Evolutionary conservation across 2,888 invertebrate species (phyloP), one percentile per base, ranked within the genome.

Genomic region (Chloromyia formosa): DNA sequence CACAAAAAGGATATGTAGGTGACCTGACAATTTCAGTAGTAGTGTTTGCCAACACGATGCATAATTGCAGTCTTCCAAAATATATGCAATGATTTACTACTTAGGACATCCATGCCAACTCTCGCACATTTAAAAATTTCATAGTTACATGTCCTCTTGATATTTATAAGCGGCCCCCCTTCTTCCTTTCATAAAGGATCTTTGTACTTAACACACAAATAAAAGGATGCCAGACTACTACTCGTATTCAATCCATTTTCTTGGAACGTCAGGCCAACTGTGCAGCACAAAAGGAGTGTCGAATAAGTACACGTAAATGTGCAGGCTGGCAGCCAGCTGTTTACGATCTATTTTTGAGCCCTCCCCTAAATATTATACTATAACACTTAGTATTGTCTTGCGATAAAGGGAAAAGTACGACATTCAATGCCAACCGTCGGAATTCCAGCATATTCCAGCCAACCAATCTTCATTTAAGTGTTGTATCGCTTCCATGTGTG

Each of bases 401-500:
- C 27, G 7, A 35, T 35, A 35, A 35, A 35, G 7, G 27, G 27
- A 35, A 7, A 35, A 35, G 27, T 35, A 35, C n/a, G n/a, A 7
- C 27, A 7, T 35, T 35, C 27, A 35, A 35, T 35, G 16, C 16
- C 49, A 49, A 49, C 49, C 3, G 27, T 35, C 49, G 49, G 49
- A 49, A n/a, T 49, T 49, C 49, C 49, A 49, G 49, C 12, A 49
- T 12, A 49, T 10, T 49, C 35, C 62, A 40, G 16, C 62, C 62
- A 62, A 56, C 56, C 22, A 56, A 62, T 62, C 14, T n/a, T 40
- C 53, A n/a, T 54, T 69, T 69, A 35, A 64, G 42, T 40, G 12
- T 35, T 45, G 66, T 66, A 66, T 66, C 68, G 1, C 68, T 69
- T 22, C 27, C 68, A 69, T 69, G 68, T 69, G 54, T 69, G 68